Evolutionary conservation across 2,113 vertebrate species (phyloP), one percentile per base, ranked within the genome.

Genomic region (Myodes glareolus): DNA sequence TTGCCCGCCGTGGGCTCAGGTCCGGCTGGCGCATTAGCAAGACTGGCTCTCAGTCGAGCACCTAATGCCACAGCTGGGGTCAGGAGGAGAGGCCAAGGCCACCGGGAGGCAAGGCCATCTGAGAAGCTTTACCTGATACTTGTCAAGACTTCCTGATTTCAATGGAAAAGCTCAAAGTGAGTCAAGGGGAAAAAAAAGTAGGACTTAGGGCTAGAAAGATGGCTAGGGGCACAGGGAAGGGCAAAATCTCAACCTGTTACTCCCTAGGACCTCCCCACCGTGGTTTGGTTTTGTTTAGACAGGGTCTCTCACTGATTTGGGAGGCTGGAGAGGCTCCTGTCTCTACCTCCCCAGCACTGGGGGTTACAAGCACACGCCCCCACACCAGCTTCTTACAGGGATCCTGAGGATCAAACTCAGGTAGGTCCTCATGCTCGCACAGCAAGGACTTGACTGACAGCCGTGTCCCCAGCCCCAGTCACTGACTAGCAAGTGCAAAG

Each of bases 191-290:
- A 52, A 52, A 50, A 50, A 52, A 58, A 42, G 11, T 2, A 68
- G 12, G 67, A 4, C 67, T 68, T 6, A 81, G 50, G 50, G 78
- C 33, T 81, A 52, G n/a, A 4, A 7, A 84, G 52, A 42, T 84
- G 13, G 0, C 33, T 39, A 39, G n/a, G 36, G n/a, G 19, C 1
- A 3, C 2, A 0, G 19, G 70, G 36, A n/a, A 72, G 17, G 70
- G 68, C 68, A n/a, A 73, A 75, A 25, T 75, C 21, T 75, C 72
- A 75, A 75, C 21, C n/a, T 75, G n/a, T 25, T 75, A 21, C 19
- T 75, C 72, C n/a, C 72, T 39, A 75, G n/a, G n/a, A 75, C n/a
- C 72, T 75, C n/a, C 5, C n/a, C n/a, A 10, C 14, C 19, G 7
- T n/a, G 3, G 7, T 72, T 21, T 70, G 1, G 55, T 58, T 55